Percentiles rank a stretch among this genome's conserved stretches.
These are phyloP conservation scores for Papilio machaon DNA, from an alignment of 1,140 invertebrate genomes.

Conservation along the genomic window DNA sequence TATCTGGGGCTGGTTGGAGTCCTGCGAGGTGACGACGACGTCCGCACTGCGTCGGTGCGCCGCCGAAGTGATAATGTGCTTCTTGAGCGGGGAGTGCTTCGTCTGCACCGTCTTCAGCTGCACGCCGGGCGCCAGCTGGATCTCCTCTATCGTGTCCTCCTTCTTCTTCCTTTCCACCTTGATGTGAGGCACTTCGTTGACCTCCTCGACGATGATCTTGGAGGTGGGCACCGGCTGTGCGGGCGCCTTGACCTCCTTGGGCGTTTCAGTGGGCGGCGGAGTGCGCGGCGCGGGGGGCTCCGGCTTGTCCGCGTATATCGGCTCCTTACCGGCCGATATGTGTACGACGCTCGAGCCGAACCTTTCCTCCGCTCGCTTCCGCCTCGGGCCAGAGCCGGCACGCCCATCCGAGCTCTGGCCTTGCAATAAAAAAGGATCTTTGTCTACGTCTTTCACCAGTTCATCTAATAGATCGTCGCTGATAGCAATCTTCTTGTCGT, in stretches of 20 bases:
- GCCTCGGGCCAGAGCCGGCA: conserved; percentile 63
- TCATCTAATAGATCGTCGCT: conserved; percentile 58
- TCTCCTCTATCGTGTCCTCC: conserved; percentile 56
- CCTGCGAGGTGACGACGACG: conserved; percentile 46
- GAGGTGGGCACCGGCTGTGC: conserved; percentile 50
- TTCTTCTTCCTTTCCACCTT: conserved; percentile 56
- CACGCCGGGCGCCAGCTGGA: conserved; percentile 54
- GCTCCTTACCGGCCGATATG: conserved; percentile 51
- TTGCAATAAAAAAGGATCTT: conserved; percentile 74
- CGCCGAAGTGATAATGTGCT: conserved; percentile 65
- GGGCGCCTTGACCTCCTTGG: conserved; percentile 45
- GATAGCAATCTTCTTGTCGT: conserved; percentile 55
- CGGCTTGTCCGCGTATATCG: conserved; percentile 53
- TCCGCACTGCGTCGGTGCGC: conserved; percentile 46
- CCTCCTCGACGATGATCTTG: conserved; percentile 63
- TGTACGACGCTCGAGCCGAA: conserved; percentile 62
- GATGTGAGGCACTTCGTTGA: conserved; percentile 58
- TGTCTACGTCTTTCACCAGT: conserved; percentile 59
- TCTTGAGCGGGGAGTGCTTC: conserved; percentile 67
- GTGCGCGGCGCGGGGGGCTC: conserved; percentile 41
- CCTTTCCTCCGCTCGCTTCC: conserved; percentile 46
- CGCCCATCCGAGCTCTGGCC: conserved; percentile 70
- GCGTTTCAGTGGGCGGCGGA: conserved; percentile 47
- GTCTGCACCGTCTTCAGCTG: conserved; percentile 61
- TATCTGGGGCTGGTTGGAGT: conserved; percentile 61